Percentiles rank a stretch among this genome's conserved stretches.
Conservation (phyloP, 2,888 invertebrate genomes). For the Cistogaster globosa region DNA sequence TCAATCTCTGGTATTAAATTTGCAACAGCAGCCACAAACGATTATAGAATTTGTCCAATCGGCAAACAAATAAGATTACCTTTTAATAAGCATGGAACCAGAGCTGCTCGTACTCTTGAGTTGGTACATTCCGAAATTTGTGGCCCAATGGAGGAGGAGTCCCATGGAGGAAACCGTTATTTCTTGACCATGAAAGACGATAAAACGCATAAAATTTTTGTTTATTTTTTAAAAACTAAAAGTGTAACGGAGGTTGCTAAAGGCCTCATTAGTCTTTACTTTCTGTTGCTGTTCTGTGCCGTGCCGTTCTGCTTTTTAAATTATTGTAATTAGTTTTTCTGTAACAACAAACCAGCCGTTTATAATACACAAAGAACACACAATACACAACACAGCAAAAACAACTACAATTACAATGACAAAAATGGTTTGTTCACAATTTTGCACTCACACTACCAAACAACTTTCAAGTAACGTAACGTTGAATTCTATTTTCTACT, state of each 20-base stretch:
- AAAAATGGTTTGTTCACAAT: too few species aligned
- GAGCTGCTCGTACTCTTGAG: constrained; percentile 74
- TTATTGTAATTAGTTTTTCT: too few species aligned
- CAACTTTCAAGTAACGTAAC: too few species aligned
- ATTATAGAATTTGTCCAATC: constrained; percentile 70
- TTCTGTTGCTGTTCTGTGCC: too few species aligned
- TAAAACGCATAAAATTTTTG: constrained; percentile 34
- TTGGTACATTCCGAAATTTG: constrained; percentile 79
- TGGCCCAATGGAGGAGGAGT: constrained; percentile 78
- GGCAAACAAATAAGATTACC: constrained; percentile 74
- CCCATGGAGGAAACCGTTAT: constrained; percentile 64
- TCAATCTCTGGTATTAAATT: constrained; percentile 45
- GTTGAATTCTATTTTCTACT: too few species aligned
- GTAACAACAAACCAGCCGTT: too few species aligned
- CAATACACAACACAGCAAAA: too few species aligned
- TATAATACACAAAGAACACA: too few species aligned
- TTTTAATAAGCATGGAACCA: constrained; percentile 66
- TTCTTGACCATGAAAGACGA: constrained; percentile 56
- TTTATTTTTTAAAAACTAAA: constrained; percentile 50
- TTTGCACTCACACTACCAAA: too few species aligned
- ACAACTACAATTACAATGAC: too few species aligned
- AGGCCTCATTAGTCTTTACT: too few species aligned
- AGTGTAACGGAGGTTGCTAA: constrained; percentile 60
- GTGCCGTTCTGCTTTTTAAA: too few species aligned
- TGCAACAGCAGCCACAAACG: constrained; percentile 50